phyloP scores from a whole-genome alignment of 92 coral and sea anemone genomes.

The Porites rus region DNA sequence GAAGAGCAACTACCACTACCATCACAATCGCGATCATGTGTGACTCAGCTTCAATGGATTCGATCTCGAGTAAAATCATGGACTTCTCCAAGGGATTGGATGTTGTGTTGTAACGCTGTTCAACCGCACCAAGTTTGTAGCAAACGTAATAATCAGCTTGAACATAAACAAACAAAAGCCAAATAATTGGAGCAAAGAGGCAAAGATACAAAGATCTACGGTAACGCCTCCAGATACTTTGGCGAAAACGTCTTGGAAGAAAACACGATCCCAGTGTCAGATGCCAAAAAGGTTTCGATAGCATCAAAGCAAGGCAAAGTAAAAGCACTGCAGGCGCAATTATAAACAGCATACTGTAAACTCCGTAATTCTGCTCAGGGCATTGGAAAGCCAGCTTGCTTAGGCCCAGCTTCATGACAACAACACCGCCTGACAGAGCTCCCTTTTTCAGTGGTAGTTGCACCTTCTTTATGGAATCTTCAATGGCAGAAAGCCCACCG shows the following conservation, averaged over 20 bases:
- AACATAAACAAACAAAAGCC: slow-evolving; percentile 57
- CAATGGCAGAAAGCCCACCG: not conserved
- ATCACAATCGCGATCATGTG: slow-evolving; percentile 23
- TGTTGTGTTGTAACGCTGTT: slow-evolving; percentile 16
- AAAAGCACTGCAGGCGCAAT: slow-evolving; percentile 36
- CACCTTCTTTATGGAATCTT: not conserved
- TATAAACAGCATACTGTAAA: slow-evolving; percentile 53
- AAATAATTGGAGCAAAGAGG: slow-evolving; percentile 13
- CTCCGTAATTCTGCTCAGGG: slow-evolving; percentile 18
- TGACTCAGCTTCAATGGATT: slow-evolving; percentile 18
- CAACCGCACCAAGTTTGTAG: slow-evolving; percentile 33
- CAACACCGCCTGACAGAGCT: not conserved
- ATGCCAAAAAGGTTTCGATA: slow-evolving; percentile 56
- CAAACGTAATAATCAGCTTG: slow-evolving; percentile 57
- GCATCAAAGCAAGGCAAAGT: slow-evolving; percentile 32
- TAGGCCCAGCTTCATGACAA: slow-evolving; percentile 8
- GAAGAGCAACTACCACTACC: not conserved
- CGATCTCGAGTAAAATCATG: slow-evolving; percentile 2
- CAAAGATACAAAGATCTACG: slow-evolving; percentile 16
- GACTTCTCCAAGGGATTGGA: not conserved
- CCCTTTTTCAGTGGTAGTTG: slow-evolving; percentile 21
- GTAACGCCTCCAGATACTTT: slow-evolving; percentile 35
- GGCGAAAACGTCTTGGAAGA: slow-evolving; percentile 3
- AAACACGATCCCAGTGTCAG: slow-evolving; percentile 36
- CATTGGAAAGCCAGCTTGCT: slow-evolving; percentile 31